These are phyloP conservation scores for Hydrocynus forskahlii DNA, from an alignment of 2,797 vertebrate genomes.

Conservation along the genomic window DNA sequence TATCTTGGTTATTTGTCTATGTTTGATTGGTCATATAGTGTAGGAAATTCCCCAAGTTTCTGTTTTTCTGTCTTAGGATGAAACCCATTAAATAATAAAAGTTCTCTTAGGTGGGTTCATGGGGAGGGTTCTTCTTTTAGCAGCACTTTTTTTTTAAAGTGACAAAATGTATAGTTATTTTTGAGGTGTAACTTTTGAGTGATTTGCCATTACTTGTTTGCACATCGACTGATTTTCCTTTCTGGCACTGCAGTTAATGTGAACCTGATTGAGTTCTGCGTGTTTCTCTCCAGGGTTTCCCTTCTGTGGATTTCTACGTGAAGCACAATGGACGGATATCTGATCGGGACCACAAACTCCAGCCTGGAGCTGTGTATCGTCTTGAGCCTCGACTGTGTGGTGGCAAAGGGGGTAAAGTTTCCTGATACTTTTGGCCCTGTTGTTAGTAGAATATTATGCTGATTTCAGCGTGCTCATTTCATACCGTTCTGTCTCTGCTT, in stretches of 20 bases:
- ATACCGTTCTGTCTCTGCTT: slow-evolving; percentile 13
- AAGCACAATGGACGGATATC: slow-evolving; percentile 76
- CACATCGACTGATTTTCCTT: no score
- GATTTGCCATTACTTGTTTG: no score
- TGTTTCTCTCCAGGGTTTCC: slow-evolving; percentile 69
- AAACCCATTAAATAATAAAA: no score
- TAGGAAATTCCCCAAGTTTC: no score
- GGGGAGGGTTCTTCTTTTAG: no score
- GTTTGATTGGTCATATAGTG: no score
- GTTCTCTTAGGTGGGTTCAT: no score
- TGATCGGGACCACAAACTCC: slow-evolving; percentile 67
- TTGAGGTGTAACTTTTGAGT: no score
- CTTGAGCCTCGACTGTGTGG: slow-evolving; percentile 87
- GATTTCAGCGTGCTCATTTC: not conserved
- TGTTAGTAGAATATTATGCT: not conserved
- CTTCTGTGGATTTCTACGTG: slow-evolving; percentile 80
- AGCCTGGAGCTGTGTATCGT: slow-evolving; percentile 81
- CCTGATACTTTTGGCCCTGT: not conserved
- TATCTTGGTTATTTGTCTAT: no score
- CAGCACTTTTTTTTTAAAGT: no score
- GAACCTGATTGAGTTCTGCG: not conserved
- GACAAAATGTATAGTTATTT: no score
- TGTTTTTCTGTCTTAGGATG: no score
- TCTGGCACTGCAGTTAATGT: not conserved
- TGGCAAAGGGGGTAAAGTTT: slow-evolving; percentile 91